Conservation (phyloP, 2,888 invertebrate species). For the Pseudanteris insignis region DNA sequence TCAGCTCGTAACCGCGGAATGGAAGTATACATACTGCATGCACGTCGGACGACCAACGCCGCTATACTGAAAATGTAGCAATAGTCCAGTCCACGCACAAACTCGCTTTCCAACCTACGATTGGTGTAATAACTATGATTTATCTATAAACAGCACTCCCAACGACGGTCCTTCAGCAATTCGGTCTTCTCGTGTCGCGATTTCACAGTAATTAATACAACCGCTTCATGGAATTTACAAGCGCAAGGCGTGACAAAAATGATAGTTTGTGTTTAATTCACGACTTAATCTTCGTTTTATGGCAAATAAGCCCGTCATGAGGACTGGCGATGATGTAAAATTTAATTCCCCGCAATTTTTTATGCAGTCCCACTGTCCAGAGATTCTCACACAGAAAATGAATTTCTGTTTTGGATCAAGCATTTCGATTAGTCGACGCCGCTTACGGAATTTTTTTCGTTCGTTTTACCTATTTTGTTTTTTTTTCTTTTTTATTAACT, state of each 20-base stretch:
- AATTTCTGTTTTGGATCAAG: too few species aligned
- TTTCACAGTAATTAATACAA: constrained; percentile 35
- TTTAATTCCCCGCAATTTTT: constrained; percentile 25
- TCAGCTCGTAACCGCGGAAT: constrained; percentile 64
- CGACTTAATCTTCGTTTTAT: constrained; percentile 39
- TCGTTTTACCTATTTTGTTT: too few species aligned
- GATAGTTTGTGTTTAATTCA: constrained; percentile 41
- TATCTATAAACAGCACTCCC: constrained; percentile 40
- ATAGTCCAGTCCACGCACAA: constrained; percentile 32
- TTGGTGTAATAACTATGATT: constrained; percentile 44
- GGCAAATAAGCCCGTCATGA: too few species aligned
- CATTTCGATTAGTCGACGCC: too few species aligned
- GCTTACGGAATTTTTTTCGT: too few species aligned
- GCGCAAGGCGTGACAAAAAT: constrained; percentile 29
- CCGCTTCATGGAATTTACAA: constrained; percentile 38
- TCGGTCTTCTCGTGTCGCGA: constrained; percentile 15
- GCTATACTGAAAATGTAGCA: constrained; percentile 57
- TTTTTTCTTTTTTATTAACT: too few species aligned
- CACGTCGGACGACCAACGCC: constrained; percentile 52
- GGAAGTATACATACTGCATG: constrained; percentile 67
- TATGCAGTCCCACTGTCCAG: too few species aligned
- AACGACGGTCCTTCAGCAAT: too few species aligned
- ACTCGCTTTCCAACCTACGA: constrained; percentile 41
- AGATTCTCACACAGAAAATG: too few species aligned
- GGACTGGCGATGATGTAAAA: constrained; percentile 27